phyloP scores from a whole-genome alignment of 2,888 invertebrate species.

The Phalangium opilio region DNA sequence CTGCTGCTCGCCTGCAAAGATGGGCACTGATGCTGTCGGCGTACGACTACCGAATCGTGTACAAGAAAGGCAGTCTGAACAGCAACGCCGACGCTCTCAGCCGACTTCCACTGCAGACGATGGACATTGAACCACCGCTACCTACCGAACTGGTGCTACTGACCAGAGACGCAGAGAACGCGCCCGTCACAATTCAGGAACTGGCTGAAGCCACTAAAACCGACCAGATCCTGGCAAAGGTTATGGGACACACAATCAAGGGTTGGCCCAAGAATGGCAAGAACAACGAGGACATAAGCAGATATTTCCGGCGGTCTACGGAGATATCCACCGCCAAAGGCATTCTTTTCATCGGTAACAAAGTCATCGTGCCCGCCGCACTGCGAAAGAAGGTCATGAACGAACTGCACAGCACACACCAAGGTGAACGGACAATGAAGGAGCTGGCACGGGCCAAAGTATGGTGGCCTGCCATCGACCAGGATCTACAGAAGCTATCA shows the following conservation, averaged over 20 bases:
- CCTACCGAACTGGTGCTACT: slow-evolving; percentile 4
- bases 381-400: slow-evolving; percentile 18
- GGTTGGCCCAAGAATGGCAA: background rate
- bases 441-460: slow-evolving; percentile 22
- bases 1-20: slow-evolving; percentile 24
- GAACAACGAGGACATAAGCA: background rate
- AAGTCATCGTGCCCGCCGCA: slow-evolving; percentile 22
- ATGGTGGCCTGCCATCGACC: slow-evolving; percentile 24
- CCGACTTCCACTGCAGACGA: slow-evolving; percentile 12
- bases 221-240: background rate
- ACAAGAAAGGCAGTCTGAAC: slow-evolving; percentile 22
- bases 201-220: slow-evolving; percentile 1
- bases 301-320: slow-evolving; percentile 1
- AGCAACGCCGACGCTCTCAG: slow-evolving; percentile 27
- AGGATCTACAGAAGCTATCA: slow-evolving; percentile 16
- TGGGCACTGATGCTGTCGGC: slow-evolving; percentile 25
- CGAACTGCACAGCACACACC: slow-evolving; percentile 23
- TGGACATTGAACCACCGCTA: background rate
- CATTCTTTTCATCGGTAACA: slow-evolving; percentile 20
- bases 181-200: background rate
- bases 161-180: background rate
- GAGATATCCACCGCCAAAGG: slow-evolving; percentile 20
- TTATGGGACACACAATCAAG: background rate
- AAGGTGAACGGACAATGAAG: slow-evolving; percentile 24
- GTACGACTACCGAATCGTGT: slow-evolving; percentile 26